Evolutionary conservation across 1,140 invertebrate species (phyloP).

Genomic region (Ylistrum balloti): DNA sequence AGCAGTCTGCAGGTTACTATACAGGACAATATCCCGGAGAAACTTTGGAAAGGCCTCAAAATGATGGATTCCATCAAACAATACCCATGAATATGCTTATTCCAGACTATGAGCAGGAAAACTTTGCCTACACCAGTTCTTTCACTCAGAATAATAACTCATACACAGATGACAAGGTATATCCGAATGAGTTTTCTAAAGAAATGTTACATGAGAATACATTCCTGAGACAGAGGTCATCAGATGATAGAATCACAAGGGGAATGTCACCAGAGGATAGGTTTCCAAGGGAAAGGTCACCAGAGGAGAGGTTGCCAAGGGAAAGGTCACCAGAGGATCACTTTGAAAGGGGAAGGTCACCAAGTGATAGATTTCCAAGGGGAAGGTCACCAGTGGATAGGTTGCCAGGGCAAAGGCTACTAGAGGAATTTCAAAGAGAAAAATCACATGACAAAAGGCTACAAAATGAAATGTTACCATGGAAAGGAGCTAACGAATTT

Average conservation of each 20-base stretch:
- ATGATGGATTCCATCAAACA: not conserved
- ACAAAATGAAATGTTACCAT: not conserved
- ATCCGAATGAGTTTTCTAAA: not conserved
- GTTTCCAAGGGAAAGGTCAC: not conserved
- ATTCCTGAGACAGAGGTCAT: not conserved
- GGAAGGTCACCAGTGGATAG: not conserved
- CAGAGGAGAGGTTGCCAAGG: not conserved
- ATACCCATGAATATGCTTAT: not conserved
- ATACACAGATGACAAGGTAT: slow-evolving; percentile 15
- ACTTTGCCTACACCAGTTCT: not conserved
- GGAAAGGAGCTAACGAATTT: too few relatives aligned
- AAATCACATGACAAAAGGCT: not conserved
- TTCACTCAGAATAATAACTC: not conserved
- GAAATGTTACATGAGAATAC: not conserved
- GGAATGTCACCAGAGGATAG: not conserved
- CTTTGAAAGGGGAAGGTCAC: not conserved
- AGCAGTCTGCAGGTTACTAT: not conserved
- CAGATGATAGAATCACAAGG: not conserved
- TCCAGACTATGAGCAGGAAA: not conserved
- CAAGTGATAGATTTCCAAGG: not conserved
- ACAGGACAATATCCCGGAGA: not conserved
- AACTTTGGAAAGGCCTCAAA: not conserved
- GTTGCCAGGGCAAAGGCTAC: not conserved
- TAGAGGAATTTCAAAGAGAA: not conserved
- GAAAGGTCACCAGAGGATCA: not conserved